phyloP scores from a whole-genome alignment of 2,888 invertebrate species.

The Scaptomyza flava region DNA sequence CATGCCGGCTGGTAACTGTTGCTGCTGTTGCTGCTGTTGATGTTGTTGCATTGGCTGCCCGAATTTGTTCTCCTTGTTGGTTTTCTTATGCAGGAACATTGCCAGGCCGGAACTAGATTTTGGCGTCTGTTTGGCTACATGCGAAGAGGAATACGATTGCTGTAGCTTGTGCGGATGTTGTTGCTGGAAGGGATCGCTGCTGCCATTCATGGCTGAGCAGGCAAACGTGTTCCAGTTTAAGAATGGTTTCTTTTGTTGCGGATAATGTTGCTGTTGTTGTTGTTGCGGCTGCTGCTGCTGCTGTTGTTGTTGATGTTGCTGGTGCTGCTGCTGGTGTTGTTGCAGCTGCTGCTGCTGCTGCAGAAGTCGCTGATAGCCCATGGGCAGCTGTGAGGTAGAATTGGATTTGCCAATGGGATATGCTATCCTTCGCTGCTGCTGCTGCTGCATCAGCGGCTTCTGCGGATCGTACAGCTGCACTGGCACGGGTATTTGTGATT shows the following conservation, averaged over 20 bases:
- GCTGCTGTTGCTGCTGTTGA: slow-evolving; percentile 31
- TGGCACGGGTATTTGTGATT: slow-evolving; percentile 75
- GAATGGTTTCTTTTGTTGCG: slow-evolving; percentile 82
- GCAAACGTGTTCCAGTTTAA: slow-evolving; percentile 83
- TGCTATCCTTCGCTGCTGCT: slow-evolving; percentile 56
- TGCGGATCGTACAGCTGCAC: slow-evolving; percentile 70
- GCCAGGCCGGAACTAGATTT: slow-evolving; percentile 59
- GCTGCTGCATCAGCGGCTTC: slow-evolving; percentile 63
- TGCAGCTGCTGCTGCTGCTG: slow-evolving; percentile 74
- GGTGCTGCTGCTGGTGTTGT: slow-evolving; percentile 47
- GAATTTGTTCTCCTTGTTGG: slow-evolving; percentile 81
- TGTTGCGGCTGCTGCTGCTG: slow-evolving; percentile 60
- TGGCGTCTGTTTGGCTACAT: slow-evolving; percentile 68
- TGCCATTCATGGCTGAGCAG: slow-evolving; percentile 78
- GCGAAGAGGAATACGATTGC: slow-evolving; percentile 72
- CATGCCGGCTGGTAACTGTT: slow-evolving; percentile 37
- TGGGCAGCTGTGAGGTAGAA: slow-evolving; percentile 83
- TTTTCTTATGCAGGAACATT: slow-evolving; percentile 70
- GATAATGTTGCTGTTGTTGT: slow-evolving; percentile 67
- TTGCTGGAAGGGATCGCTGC: slow-evolving; percentile 76
- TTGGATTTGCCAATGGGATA: slow-evolving; percentile 83
- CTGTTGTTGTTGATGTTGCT: slow-evolving; percentile 44
- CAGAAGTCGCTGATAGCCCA: slow-evolving; percentile 76
- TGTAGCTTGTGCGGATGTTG: slow-evolving; percentile 69
- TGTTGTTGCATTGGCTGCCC: slow-evolving; percentile 44